These are phyloP conservation scores for Sarcophaga variegata DNA, from an alignment of 2,888 invertebrate genomes.

Conservation along the genomic window DNA sequence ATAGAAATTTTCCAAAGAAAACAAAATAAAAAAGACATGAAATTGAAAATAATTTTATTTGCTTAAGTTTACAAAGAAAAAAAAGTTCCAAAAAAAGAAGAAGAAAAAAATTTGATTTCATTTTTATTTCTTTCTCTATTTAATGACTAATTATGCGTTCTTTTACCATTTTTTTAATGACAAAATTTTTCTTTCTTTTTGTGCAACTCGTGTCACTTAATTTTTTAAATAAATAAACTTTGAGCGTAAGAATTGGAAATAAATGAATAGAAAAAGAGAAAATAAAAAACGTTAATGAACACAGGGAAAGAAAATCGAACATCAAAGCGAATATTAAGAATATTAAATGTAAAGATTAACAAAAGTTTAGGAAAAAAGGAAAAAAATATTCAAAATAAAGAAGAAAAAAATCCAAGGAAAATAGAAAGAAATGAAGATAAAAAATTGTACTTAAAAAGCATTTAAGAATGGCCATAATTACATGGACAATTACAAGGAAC, in stretches of 20 bases:
- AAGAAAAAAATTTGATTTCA: background rate
- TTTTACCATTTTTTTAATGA: slow-evolving; percentile 25
- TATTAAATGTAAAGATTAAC: slow-evolving; percentile 66
- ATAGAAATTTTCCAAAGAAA: background rate
- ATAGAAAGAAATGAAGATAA: background rate
- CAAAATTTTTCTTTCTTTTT: slow-evolving; percentile 9
- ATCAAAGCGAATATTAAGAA: slow-evolving; percentile 68
- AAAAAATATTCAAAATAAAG: background rate
- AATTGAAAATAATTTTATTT: background rate
- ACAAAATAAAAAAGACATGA: slow-evolving; percentile 29
- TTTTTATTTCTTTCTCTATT: slow-evolving; percentile 32
- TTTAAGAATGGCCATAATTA: slow-evolving; percentile 36
- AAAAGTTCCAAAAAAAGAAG: background rate
- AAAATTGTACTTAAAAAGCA: slow-evolving; percentile 6
- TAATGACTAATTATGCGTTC: slow-evolving; percentile 57
- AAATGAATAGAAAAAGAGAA: background rate
- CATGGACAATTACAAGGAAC: background rate
- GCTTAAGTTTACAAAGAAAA: background rate
- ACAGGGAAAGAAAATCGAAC: slow-evolving; percentile 51
- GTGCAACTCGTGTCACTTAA: slow-evolving; percentile 45
- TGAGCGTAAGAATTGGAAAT: background rate
- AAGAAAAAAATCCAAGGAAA: background rate
- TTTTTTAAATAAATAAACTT: slow-evolving; percentile 67
- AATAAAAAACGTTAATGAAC: background rate
- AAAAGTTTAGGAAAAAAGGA: slow-evolving; percentile 36